phyloP scores from a whole-genome alignment of 1,140 invertebrate genomes.

The Pseudoatta argentina region DNA sequence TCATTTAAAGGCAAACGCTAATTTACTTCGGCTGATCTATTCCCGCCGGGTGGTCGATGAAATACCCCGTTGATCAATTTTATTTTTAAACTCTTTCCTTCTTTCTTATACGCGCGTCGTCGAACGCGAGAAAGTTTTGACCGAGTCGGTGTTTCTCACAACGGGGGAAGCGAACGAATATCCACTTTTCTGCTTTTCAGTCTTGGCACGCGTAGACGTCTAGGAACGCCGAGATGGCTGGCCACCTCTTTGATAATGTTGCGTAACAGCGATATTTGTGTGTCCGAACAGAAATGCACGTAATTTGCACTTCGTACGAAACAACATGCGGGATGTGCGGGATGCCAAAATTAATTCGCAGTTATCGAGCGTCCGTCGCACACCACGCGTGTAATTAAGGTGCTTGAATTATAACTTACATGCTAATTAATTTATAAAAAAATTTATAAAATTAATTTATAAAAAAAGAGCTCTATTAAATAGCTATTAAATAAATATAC shows the following conservation, averaged over 20 bases:
- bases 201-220: constrained; percentile 51
- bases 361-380: not conserved
- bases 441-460: not conserved
- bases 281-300: constrained; percentile 33
- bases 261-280: constrained; percentile 48
- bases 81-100: constrained; percentile 29
- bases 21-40: constrained; percentile 35
- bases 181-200: not conserved
- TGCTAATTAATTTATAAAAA: not conserved
- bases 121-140: constrained; percentile 22
- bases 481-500: not conserved
- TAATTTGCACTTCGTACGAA: constrained; percentile 5
- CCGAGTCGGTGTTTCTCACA: constrained; percentile 7
- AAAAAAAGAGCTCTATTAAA: constrained; percentile 2
- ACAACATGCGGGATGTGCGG: constrained; percentile 9
- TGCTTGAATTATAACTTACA: not conserved
- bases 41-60: constrained; percentile 14
- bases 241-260: constrained; percentile 55
- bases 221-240: constrained; percentile 25
- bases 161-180: not conserved
- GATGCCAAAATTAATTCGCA: constrained; percentile 31
- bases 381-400: not conserved
- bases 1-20: constrained; percentile 25
- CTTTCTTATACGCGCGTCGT: not conserved
- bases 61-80: constrained; percentile 5